phyloP scores from a whole-genome alignment of 2,888 invertebrate species.

The Drosophila nigricruria region DNA sequence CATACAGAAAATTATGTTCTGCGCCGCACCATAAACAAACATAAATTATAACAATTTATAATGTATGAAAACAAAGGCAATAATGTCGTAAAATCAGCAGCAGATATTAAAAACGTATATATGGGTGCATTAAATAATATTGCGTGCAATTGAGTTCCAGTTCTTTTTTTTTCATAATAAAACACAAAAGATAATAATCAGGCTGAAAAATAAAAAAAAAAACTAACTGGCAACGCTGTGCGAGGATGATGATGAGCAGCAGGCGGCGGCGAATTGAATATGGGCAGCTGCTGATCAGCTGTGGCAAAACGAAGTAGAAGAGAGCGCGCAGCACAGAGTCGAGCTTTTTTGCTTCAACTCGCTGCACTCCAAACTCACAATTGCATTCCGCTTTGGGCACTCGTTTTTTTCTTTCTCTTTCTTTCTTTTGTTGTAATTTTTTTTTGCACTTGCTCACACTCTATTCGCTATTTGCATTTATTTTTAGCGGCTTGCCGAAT shows the following conservation, averaged over 20 bases:
- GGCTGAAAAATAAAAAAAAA: neutral
- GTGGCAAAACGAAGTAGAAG: conserved; percentile 17
- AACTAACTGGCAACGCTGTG: conserved; percentile 55
- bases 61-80: conserved; percentile 20
- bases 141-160: conserved; percentile 8
- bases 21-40: conserved; percentile 51
- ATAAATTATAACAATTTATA: conserved; percentile 48
- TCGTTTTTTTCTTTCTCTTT: conserved; percentile 12
- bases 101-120: conserved; percentile 18
- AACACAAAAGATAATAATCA: conserved; percentile 1
- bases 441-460: conserved; percentile 29
- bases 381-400: conserved; percentile 43
- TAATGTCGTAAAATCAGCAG: conserved; percentile 18
- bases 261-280: conserved; percentile 24
- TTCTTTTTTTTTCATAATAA: conserved; percentile 1
- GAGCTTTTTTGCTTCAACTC: conserved; percentile 26
- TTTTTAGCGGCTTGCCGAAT: conserved; percentile 57
- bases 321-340: conserved; percentile 9
- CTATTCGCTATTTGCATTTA: conserved; percentile 51
- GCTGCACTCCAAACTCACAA: conserved; percentile 56
- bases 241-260: conserved; percentile 32
- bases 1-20: conserved; percentile 47
- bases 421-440: conserved; percentile 1
- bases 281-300: conserved; percentile 60
- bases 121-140: conserved; percentile 30